These are phyloP conservation scores for Lytechinus pictus DNA, from an alignment of 35 echinoderm and acorn worm species.

Conservation along the genomic window DNA sequence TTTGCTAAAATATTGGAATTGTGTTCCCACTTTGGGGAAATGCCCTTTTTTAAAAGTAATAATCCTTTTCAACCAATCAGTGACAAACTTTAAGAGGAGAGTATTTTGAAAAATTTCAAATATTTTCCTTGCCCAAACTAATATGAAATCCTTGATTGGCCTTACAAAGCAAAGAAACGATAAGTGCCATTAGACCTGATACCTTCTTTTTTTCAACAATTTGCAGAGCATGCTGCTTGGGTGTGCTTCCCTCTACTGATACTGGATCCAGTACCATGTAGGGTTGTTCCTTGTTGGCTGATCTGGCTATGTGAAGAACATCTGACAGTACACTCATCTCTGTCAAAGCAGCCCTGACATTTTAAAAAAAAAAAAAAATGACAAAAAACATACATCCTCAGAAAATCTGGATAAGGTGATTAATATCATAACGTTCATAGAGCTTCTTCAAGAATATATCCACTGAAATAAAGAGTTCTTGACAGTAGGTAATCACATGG, in stretches of 20 bases:
- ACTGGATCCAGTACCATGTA: constrained; percentile 93
- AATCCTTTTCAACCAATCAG: too few species aligned
- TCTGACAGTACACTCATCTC: constrained; percentile 94
- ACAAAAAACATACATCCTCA: not conserved
- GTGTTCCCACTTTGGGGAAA: too few species aligned
- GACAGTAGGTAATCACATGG: too few species aligned
- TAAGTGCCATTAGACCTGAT: not conserved
- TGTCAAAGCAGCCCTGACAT: constrained; percentile 77
- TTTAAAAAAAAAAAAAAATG: not conserved
- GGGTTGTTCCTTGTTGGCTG: constrained; percentile 70
- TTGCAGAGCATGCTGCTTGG: constrained; percentile 73
- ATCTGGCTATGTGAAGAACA: constrained; percentile 79
- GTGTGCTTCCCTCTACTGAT: constrained; percentile 62
- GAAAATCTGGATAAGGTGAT: not conserved
- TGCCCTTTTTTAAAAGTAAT: too few species aligned
- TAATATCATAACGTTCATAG: not conserved
- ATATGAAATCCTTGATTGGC: too few species aligned
- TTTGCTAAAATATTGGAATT: too few species aligned
- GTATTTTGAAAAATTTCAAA: too few species aligned
- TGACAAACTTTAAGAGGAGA: too few species aligned
- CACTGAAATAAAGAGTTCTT: too few species aligned
- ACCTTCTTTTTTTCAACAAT: constrained; percentile 94
- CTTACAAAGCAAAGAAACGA: too few species aligned
- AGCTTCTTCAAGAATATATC: too few species aligned
- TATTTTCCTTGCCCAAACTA: too few species aligned